Percentiles rank a stretch among this genome's conserved stretches.
Evolutionary conservation across 30 jellyfish, hydroid and myxozoan species (phyloP).

Genomic region (Nemopilema nomurai): DNA sequence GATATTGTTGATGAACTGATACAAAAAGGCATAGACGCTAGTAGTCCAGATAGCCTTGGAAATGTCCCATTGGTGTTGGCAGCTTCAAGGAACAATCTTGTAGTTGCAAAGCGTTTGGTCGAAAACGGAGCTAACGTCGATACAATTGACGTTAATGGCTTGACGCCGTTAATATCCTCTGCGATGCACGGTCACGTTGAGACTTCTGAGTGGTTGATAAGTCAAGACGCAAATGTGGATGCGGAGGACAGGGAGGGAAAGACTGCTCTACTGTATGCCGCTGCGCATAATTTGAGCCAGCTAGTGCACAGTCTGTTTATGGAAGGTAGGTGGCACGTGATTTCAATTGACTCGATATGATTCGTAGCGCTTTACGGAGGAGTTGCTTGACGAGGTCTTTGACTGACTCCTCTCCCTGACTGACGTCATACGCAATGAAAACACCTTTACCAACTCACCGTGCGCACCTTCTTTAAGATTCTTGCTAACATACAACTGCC

Average conservation of each 20-base stretch:
- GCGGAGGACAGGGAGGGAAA: slow-evolving; percentile 56
- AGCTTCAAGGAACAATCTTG: slow-evolving; percentile 29
- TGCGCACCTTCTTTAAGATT: too few species aligned
- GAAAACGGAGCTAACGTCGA: slow-evolving; percentile 29
- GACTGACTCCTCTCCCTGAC: too few species aligned
- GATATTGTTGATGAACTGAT: slow-evolving; percentile 38
- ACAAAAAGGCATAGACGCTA: slow-evolving; percentile 2
- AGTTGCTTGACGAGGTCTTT: too few species aligned
- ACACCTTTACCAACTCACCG: too few species aligned
- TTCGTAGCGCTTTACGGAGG: too few species aligned
- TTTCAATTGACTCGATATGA: too few species aligned
- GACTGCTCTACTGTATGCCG: slow-evolving; percentile 53
- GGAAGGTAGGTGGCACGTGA: slow-evolving; percentile 36
- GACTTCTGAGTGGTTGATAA: slow-evolving; percentile 49
- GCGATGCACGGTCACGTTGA: slow-evolving; percentile 28
- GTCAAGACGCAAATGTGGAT: slow-evolving; percentile 57
- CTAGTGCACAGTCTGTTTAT: slow-evolving; percentile 50
- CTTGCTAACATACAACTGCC: not conserved
- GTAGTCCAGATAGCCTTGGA: slow-evolving; percentile 23
- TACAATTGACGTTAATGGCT: slow-evolving; percentile 27
- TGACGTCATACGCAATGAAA: too few species aligned
- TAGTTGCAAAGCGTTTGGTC: slow-evolving; percentile 46
- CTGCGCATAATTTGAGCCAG: slow-evolving; percentile 12
- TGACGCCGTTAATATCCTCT: slow-evolving; percentile 44
- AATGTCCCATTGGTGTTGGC: slow-evolving; percentile 56